Evolutionary conservation across 2,113 vertebrate species (phyloP), one percentile per base, ranked within the genome.

Genomic region (Cochlearius cochlearius): DNA sequence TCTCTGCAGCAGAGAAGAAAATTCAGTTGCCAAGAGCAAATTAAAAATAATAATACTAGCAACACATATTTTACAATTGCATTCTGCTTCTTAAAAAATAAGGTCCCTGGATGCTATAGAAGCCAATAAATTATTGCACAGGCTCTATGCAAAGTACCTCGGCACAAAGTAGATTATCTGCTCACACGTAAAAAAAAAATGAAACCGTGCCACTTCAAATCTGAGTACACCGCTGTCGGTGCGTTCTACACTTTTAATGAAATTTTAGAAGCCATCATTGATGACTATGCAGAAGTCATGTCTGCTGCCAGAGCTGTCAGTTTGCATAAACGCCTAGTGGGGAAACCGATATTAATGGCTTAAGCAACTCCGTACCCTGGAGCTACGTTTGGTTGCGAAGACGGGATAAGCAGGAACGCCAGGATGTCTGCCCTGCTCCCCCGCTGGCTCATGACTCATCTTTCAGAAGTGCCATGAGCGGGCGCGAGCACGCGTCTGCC

Each of bases 291-390:
- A 95, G 78, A 94, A 68, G 94, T n/a, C 94, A 41, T 29, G 68
- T 63, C 71, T 49, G 92, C 92, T 96, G 92, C 95, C 97, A 95
- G 81, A 92, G 76, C 93, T 97, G 97, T 96, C 97, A 94, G 90
- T 77, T 96, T 81, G 45, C 92, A 90, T 87, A 88, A 95, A 77
- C 32, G 53, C 95, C 96, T 92, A 21, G n/a, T 85, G 86, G 91
- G 84, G 90, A 95, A 96, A 81, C 89, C 59, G 77, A 5, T 82
- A 90, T 89, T 94, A 97, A 90, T 53, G 84, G 82, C 30, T 79
- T 22, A 56, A 86, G 88, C 45, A 90, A 71, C 91, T 81, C 19
- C 3, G 75, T 76, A 85, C 50, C 92, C 47, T 2, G 58, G 56
- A 92, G 95, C 74, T 60, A 16, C 7, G 12, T 83, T 89, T n/a